Percentiles rank a stretch among this genome's conserved stretches.
These are phyloP conservation scores for Camptogramma bilineatum DNA, from an alignment of 2,888 invertebrate species.

Conservation along the genomic window DNA sequence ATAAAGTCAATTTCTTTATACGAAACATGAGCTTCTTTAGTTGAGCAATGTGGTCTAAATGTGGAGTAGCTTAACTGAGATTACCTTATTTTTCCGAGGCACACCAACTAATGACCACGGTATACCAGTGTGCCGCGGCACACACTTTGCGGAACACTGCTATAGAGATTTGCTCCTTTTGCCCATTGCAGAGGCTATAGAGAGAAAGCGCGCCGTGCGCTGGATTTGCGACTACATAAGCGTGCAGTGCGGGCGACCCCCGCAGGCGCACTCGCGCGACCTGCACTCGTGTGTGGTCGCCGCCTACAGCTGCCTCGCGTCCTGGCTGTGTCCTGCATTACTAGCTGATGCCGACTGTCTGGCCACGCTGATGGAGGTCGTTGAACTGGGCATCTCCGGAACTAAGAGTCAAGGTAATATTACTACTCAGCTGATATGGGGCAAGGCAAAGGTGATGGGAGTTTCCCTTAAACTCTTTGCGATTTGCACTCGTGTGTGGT, in stretches of 20 bases:
- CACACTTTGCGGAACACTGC: too few relatives aligned
- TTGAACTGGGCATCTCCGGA: conserved; percentile 98
- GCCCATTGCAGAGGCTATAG: conserved; percentile 89
- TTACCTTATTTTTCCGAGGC: too few relatives aligned
- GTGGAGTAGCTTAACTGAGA: too few relatives aligned
- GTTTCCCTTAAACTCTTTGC: too few relatives aligned
- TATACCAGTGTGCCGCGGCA: too few relatives aligned
- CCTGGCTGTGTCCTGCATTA: conserved; percentile 97
- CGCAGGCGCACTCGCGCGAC: conserved; percentile 96
- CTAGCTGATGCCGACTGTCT: conserved; percentile 96
- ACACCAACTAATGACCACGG: too few relatives aligned
- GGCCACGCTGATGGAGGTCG: conserved; percentile 97
- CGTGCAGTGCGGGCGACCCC: conserved; percentile 97
- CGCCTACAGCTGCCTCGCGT: conserved; percentile 95
- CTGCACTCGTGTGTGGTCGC: conserved; percentile 97
- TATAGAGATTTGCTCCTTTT: background rate
- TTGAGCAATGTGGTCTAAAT: too few relatives aligned
- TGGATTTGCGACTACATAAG: conserved; percentile 99
- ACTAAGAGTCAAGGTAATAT: conserved; percentile 91
- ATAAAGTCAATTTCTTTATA: too few relatives aligned
- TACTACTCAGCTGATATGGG: too few relatives aligned
- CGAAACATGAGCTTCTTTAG: too few relatives aligned
- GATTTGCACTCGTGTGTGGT: conserved; percentile 98
- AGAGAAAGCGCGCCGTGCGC: conserved; percentile 96
- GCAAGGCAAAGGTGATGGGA: too few relatives aligned